A percentile compares a stretch with the other conserved stretches of the same genome.
Conservation (phyloP, 2,797 vertebrate genomes). For the Malacoraja senta region DNA sequence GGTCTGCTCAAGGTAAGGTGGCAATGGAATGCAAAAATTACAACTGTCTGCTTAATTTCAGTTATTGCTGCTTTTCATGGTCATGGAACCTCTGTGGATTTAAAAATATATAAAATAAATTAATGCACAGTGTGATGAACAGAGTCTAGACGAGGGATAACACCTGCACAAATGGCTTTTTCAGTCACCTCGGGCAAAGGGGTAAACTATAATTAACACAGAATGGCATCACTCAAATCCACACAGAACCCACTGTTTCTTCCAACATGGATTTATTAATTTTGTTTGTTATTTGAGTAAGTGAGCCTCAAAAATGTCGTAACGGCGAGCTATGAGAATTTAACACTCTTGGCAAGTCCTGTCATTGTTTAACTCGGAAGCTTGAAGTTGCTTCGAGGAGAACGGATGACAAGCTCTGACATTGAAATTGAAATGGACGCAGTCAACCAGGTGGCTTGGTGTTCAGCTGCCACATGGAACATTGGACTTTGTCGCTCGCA, state of each 20-base stretch:
- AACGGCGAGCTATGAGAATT: background rate
- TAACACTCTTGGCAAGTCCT: background rate
- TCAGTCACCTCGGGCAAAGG: background rate
- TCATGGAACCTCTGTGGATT: background rate
- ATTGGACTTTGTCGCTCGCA: background rate
- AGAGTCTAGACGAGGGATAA: background rate
- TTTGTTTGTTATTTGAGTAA: slow-evolving; percentile 28
- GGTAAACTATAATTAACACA: slow-evolving; percentile 16
- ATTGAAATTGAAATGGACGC: background rate
- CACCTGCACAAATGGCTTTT: slow-evolving; percentile 11
- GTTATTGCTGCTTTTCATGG: background rate
- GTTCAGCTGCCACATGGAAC: background rate
- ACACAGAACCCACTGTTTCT: background rate
- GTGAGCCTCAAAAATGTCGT: background rate
- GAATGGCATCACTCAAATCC: slow-evolving; percentile 15
- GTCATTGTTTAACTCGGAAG: background rate
- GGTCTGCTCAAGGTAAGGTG: background rate
- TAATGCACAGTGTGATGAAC: background rate
- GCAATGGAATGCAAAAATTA: background rate
- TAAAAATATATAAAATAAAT: background rate
- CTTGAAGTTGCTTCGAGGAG: background rate
- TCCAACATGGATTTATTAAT: background rate
- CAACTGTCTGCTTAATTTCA: no score
- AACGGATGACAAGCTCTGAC: background rate
- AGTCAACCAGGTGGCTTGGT: background rate